These are phyloP conservation scores for Drosophila mauritiana DNA, from an alignment of 1,140 invertebrate genomes.

Conservation along the genomic window DNA sequence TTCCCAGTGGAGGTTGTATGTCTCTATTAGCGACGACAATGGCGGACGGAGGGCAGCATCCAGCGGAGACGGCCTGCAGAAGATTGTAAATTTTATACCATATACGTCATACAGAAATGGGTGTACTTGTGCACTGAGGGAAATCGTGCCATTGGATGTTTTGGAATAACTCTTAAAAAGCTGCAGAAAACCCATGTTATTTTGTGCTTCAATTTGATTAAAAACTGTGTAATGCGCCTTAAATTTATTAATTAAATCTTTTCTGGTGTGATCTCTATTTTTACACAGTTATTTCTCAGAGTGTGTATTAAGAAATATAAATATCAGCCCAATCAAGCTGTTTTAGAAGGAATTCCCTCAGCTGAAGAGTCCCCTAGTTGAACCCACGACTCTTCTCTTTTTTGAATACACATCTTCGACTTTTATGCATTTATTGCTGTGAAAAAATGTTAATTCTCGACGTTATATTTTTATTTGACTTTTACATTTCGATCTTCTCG, in stretches of 20 bases:
- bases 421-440: slow-evolving; percentile 67
- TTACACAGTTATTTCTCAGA: not conserved
- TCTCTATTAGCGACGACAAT: slow-evolving; percentile 61
- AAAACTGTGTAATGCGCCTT: too few relatives aligned
- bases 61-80: slow-evolving; percentile 39
- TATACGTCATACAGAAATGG: slow-evolving; percentile 22
- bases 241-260: too few relatives aligned
- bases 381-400: slow-evolving; percentile 2
- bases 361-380: slow-evolving; percentile 11
- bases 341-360: slow-evolving; percentile 9
- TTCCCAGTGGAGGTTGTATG: slow-evolving; percentile 45
- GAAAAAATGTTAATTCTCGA: slow-evolving; percentile 66
- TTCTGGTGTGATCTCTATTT: too few relatives aligned
- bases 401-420: slow-evolving; percentile 43
- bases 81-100: slow-evolving; percentile 59
- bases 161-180: too few relatives aligned
- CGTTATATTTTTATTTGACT: slow-evolving; percentile 65
- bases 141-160: not conserved
- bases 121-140: slow-evolving; percentile 17
- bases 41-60: slow-evolving; percentile 37
- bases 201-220: too few relatives aligned
- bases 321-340: slow-evolving; percentile 15
- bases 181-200: too few relatives aligned
- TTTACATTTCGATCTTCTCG: slow-evolving; percentile 48
- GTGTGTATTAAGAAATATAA: not conserved